A percentile compares a stretch with the other conserved stretches of the same genome.
These are phyloP conservation scores for Aphrophora alni DNA, from an alignment of 2,888 invertebrate species.

Conservation along the genomic window DNA sequence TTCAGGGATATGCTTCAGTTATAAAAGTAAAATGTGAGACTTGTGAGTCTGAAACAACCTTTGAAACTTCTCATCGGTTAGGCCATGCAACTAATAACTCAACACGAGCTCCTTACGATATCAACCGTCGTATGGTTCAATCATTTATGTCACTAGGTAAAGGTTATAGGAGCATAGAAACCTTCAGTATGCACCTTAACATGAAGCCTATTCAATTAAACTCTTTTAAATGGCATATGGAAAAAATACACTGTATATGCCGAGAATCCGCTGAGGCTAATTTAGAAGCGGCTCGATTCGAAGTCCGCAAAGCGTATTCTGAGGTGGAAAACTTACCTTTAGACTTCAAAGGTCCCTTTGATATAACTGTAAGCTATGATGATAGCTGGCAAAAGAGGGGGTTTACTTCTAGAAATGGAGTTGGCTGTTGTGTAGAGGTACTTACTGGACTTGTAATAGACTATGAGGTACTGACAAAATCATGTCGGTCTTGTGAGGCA, in stretches of 20 bases:
- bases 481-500: constrained; percentile 15
- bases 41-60: neutral
- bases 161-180: constrained; percentile 20
- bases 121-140: constrained; percentile 18
- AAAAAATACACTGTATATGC: constrained; percentile 11
- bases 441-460: constrained; percentile 21
- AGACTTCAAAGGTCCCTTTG: constrained; percentile 12
- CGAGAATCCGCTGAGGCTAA: neutral
- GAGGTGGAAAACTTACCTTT: constrained; percentile 2
- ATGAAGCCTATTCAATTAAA: constrained; percentile 16
- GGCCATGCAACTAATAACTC: constrained; percentile 14
- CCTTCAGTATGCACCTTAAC: constrained; percentile 23
- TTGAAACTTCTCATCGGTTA: constrained; percentile 19
- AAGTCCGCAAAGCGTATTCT: constrained; percentile 1
- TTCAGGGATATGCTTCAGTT: constrained; percentile 16
- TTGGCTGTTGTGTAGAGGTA: constrained; percentile 22
- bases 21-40: neutral
- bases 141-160: constrained; percentile 24
- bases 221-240: constrained; percentile 9
- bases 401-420: constrained; percentile 23
- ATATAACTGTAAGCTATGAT: constrained; percentile 25
- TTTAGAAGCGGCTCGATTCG: constrained; percentile 18
- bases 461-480: constrained; percentile 24
- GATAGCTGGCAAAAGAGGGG: constrained; percentile 29
- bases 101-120: constrained; percentile 15